phyloP scores from a whole-genome alignment of 2,888 invertebrate species.

The Chymomyza procnemis region DNA sequence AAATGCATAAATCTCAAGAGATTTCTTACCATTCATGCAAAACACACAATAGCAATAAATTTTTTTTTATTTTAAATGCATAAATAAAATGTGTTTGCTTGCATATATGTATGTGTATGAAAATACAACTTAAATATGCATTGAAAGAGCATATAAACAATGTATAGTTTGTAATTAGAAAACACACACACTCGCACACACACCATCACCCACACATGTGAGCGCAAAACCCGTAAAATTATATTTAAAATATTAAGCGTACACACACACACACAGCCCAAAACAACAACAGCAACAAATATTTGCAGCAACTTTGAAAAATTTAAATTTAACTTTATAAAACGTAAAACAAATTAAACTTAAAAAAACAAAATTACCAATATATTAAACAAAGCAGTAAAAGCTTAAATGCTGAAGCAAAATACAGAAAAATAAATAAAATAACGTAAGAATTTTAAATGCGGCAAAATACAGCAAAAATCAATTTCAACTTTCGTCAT shows the following conservation, averaged over 20 bases:
- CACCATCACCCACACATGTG: not conserved
- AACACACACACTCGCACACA: constrained; percentile 4
- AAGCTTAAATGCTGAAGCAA: constrained; percentile 13
- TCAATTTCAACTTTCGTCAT: constrained; percentile 58
- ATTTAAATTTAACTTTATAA: constrained; percentile 5
- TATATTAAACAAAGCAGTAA: constrained; percentile 29
- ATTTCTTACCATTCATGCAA: constrained; percentile 18
- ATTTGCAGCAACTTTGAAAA: constrained; percentile 10
- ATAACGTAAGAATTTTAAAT: constrained; percentile 34
- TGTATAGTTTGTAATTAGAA: constrained; percentile 21
- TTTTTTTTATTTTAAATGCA: constrained; percentile 7
- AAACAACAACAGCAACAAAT: constrained; percentile 19
- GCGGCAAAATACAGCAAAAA: constrained; percentile 26
- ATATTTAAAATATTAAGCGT: constrained; percentile 25
- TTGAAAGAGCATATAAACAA: not conserved
- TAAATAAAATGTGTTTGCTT: constrained; percentile 7
- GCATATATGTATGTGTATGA: not conserved
- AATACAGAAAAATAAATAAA: constrained; percentile 4
- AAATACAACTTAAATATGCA: constrained; percentile 18
- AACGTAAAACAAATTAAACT: constrained; percentile 21
- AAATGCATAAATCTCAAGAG: too few species aligned
- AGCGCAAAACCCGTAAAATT: not conserved
- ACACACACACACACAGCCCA: constrained; percentile 25
- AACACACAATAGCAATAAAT: constrained; percentile 29
- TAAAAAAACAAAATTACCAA: constrained; percentile 30